Percentiles rank a stretch among this genome's conserved stretches.
These are phyloP conservation scores for Liasis olivaceus DNA, from an alignment of 2,797 vertebrate species.

Conservation along the genomic window DNA sequence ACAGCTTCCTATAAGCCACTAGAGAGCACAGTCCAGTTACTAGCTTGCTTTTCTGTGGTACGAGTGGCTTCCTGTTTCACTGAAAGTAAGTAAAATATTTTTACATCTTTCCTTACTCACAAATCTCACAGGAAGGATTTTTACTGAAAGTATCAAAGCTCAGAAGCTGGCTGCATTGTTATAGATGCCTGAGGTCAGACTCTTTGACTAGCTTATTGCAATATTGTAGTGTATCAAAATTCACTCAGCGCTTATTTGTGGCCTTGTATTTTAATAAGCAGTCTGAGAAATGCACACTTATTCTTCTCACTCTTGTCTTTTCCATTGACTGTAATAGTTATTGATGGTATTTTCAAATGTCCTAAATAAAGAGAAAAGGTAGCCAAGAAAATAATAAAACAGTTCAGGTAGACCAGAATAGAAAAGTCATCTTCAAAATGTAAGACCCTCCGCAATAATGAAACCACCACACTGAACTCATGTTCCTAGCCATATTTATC, in stretches of 20 bases:
- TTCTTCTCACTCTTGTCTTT: conserved; percentile 68
- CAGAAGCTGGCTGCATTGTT: conserved; percentile 68
- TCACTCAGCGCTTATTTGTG: conserved; percentile 73
- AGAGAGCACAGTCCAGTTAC: conserved; percentile 74
- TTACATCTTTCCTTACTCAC: conserved; percentile 27
- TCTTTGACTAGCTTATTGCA: conserved; percentile 76
- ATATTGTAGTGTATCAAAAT: conserved; percentile 74
- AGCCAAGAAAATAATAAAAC: background rate
- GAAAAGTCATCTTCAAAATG: too few relatives aligned
- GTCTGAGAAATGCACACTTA: conserved; percentile 65
- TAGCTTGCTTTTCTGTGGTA: conserved; percentile 74
- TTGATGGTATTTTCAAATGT: conserved; percentile 64
- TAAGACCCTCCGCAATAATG: background rate
- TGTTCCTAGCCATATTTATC: background rate
- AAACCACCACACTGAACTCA: background rate
- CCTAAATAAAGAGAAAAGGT: background rate
- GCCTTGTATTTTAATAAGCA: conserved; percentile 78
- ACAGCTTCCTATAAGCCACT: conserved; percentile 70
- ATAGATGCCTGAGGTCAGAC: conserved; percentile 73
- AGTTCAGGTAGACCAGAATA: background rate
- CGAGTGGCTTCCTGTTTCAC: conserved; percentile 73
- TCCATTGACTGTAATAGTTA: conserved; percentile 58
- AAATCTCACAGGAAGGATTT: conserved; percentile 70
- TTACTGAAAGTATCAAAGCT: conserved; percentile 76
- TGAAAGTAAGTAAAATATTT: conserved; percentile 63